These are phyloP conservation scores for Hypanus sabinus DNA, from an alignment of 2,113 vertebrate genomes.

Conservation along the genomic window DNA sequence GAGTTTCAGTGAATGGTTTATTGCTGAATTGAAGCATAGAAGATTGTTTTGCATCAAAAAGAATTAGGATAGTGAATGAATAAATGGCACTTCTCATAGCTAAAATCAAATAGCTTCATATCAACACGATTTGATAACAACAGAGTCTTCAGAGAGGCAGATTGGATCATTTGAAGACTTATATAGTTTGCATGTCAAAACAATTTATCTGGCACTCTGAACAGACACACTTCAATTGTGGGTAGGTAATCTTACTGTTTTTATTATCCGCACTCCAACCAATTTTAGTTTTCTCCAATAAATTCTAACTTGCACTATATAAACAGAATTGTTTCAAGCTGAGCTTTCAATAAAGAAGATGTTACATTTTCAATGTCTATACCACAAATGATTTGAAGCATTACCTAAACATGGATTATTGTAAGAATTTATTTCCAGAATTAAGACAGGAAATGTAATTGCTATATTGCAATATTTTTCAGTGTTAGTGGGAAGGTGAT, in stretches of 20 bases:
- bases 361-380: not conserved
- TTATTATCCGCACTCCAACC: not conserved
- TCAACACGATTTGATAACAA: not conserved
- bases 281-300: not conserved
- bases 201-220: not conserved
- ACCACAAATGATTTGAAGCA: not conserved
- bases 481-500: too few species aligned
- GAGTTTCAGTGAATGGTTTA: too few species aligned
- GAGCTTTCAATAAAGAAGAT: not conserved
- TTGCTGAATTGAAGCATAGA: too few species aligned
- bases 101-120: not conserved
- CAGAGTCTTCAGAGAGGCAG: not conserved
- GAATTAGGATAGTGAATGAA: not conserved
- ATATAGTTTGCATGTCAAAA: not conserved
- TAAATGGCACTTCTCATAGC: not conserved
- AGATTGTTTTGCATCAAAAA: not conserved
- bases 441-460: too few species aligned
- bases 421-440: too few species aligned
- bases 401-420: not conserved
- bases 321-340: conserved; percentile 8
- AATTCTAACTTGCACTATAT: not conserved
- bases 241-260: not conserved
- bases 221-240: not conserved
- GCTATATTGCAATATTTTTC: too few species aligned
- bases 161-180: not conserved